Evolutionary conservation across 1,140 invertebrate genomes (phyloP).

Genomic region (Lamellibrachia luymesi): DNA sequence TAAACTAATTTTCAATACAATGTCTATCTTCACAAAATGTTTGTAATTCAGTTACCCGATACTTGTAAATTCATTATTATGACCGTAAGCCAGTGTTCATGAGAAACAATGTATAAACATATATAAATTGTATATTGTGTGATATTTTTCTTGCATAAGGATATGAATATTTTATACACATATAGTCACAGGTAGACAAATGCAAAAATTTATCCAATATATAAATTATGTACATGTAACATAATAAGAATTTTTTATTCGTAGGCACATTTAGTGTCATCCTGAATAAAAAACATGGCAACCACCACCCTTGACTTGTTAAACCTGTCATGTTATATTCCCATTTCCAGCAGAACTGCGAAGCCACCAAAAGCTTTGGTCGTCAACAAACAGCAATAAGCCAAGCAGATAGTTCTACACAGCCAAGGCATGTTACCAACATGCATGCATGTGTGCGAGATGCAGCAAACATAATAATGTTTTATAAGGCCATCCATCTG

Average conservation of each 20-base stretch:
- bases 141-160: too few relatives aligned
- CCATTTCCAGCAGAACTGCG: neutral
- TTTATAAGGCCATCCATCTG: neutral
- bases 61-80: neutral
- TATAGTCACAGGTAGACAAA: neutral
- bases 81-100: neutral
- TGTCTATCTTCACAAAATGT: too few relatives aligned
- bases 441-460: neutral
- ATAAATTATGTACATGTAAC: neutral
- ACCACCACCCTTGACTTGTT: neutral
- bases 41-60: neutral
- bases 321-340: neutral
- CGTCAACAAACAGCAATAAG: neutral
- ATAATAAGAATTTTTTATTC: neutral
- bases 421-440: neutral
- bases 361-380: neutral
- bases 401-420: neutral
- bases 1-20: too few relatives aligned
- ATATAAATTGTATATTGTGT: too few relatives aligned
- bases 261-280: neutral
- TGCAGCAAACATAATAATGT: neutral
- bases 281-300: neutral
- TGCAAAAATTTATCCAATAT: neutral
- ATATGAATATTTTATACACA: neutral
- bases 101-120: neutral